A percentile compares a stretch with the other conserved stretches of the same genome.
Conservation (phyloP, 2,797 vertebrate genomes). For the Vultur gryphus region DNA sequence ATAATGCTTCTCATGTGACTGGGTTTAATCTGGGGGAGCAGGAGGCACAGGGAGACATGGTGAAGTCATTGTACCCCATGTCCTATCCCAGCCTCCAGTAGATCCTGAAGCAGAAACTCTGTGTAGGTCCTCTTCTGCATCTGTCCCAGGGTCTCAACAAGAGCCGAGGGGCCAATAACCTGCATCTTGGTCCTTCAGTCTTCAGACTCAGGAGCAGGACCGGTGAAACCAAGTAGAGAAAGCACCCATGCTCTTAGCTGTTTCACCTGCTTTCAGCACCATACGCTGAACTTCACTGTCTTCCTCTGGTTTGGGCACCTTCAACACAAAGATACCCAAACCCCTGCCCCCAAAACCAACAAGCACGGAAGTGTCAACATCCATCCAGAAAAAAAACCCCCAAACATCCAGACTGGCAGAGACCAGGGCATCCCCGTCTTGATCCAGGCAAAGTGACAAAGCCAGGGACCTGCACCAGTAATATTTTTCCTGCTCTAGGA, state of each 20-base stretch:
- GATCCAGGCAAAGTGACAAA: background rate
- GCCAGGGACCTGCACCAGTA: background rate
- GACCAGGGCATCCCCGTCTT: background rate
- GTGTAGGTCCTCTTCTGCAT: background rate
- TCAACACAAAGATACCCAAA: background rate
- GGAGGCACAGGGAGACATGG: background rate
- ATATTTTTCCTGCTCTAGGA: background rate
- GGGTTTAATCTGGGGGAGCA: background rate
- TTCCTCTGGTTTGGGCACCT: background rate
- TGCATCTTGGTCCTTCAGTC: background rate
- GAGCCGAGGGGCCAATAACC: background rate
- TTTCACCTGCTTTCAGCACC: background rate
- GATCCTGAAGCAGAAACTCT: background rate
- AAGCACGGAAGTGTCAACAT: background rate
- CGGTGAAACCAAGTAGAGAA: background rate
- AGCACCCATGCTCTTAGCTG: background rate
- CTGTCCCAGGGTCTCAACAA: background rate
- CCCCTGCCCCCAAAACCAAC: rapidly evolving
- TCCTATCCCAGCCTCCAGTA: background rate
- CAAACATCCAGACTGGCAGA: background rate
- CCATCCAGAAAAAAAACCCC: background rate
- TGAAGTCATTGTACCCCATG: rapidly evolving
- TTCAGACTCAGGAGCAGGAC: background rate
- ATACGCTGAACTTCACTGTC: background rate
- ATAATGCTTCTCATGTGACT: background rate